Base-by-base conservation (phyloP, 2,888 invertebrate species). In the Hoplodrina ambigua region DNA sequence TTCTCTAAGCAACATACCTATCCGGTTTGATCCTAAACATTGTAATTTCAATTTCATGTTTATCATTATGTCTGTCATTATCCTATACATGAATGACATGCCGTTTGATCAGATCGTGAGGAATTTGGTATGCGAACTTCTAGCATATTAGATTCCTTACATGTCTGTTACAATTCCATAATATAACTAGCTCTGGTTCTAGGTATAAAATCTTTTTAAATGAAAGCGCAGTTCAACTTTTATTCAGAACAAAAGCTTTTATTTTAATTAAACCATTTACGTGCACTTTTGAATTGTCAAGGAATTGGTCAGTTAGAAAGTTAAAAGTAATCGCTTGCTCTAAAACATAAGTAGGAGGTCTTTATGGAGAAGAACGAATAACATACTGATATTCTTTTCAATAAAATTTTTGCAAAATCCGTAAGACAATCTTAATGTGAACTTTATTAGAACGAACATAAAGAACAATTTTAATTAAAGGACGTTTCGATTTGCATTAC, bases 31-130 rank as follows among this genome's bases (percentile, higher is more conserved):
- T 70, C 3, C 33, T 20, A 77, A 78, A 74, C 78, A 62, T 41
- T 41, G 41, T 70, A 37, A 44, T 33, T 55, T 50, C 10, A 3
- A 30, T 25, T 25, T 2, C 25, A 25, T 25, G 25, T 25, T 25
- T 25, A 25, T 25, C 25, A 25, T 25, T 44, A 8, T 44, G 44
- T 6, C 44, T 46, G 54, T 25, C 25, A 25, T 25, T 25, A 25
- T 25, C 25, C 25, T 25, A 25, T 61, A 60, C 68, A 61, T 57
- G 50, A 66, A 72, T 69, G 72, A 69, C 70, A 74, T 30, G 52
- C 46, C 53, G 59, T 78, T 78, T 77, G 73, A 83, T 83, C 69
- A 52, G 17, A 59, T 49, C n/a, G 17, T 41, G n/a, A 46, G 52
- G 13, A 57, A 79, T 72, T 56, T 11, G 13, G 50, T 37, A 57